Percentiles rank a stretch among this genome's conserved stretches.
These are phyloP conservation scores for Agrochola lychnidis DNA, from an alignment of 2,888 invertebrate genomes.

Conservation along the genomic window DNA sequence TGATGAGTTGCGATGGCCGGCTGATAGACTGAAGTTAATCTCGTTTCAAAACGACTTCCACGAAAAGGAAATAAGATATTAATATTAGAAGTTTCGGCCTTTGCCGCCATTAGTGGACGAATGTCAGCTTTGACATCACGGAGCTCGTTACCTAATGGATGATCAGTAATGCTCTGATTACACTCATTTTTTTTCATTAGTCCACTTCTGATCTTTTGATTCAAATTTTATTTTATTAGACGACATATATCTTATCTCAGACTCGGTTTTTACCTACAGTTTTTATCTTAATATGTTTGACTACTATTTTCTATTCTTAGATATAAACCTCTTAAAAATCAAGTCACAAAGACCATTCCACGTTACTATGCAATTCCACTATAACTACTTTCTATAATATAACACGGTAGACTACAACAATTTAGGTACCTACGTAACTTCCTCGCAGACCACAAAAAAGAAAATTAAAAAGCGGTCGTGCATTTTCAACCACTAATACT, in stretches of 20 bases:
- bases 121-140: constrained; percentile 55
- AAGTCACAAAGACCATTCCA: no score
- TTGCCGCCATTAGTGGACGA: constrained; percentile 56
- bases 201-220: background rate
- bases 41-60: constrained; percentile 62
- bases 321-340: background rate
- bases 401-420: constrained; percentile 13
- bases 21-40: constrained; percentile 64
- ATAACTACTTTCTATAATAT: constrained; percentile 7
- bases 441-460: constrained; percentile 4
- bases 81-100: constrained; percentile 64
- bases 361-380: background rate
- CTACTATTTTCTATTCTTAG: background rate
- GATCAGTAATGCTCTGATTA: constrained; percentile 37
- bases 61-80: constrained; percentile 68
- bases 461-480: constrained; percentile 12
- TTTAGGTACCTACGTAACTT: background rate
- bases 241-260: background rate
- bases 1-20: constrained; percentile 56
- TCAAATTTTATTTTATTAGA: constrained; percentile 19
- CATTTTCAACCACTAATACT: constrained; percentile 5
- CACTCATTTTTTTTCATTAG: constrained; percentile 4
- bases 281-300: background rate
- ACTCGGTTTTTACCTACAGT: background rate
- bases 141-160: constrained; percentile 44